These are phyloP conservation scores for Mus musculus DNA, from an alignment of 2,113 vertebrate species.

Conservation along the genomic window GRCm39 chr5:89289501-89290000, in stretches of 20 bases:
- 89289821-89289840: slow-evolving; percentile 79
- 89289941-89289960: neutral
- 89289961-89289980: slow-evolving; percentile 15
- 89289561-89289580: slow-evolving; percentile 64
- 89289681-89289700: slow-evolving; percentile 58
- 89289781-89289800: slow-evolving; percentile 75
- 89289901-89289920: slow-evolving; percentile 49
- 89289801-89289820: slow-evolving; percentile 76
- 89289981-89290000: neutral
- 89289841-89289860: slow-evolving; percentile 77
- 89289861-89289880: slow-evolving; percentile 76
- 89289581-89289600: slow-evolving; percentile 70
- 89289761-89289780: slow-evolving; percentile 69
- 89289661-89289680: slow-evolving; percentile 74
- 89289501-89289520: neutral
- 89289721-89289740: slow-evolving; percentile 72
- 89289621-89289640: slow-evolving; percentile 60
- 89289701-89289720: slow-evolving; percentile 53
- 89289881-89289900: slow-evolving; percentile 66
- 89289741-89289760: slow-evolving; percentile 76
- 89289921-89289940: slow-evolving; percentile 29
- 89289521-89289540: slow-evolving; percentile 44
- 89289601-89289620: slow-evolving; percentile 58
- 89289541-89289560: slow-evolving; percentile 69
- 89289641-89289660: slow-evolving; percentile 66